Conservation (phyloP, 2,797 vertebrate genomes). For the Betta splendens region DNA sequence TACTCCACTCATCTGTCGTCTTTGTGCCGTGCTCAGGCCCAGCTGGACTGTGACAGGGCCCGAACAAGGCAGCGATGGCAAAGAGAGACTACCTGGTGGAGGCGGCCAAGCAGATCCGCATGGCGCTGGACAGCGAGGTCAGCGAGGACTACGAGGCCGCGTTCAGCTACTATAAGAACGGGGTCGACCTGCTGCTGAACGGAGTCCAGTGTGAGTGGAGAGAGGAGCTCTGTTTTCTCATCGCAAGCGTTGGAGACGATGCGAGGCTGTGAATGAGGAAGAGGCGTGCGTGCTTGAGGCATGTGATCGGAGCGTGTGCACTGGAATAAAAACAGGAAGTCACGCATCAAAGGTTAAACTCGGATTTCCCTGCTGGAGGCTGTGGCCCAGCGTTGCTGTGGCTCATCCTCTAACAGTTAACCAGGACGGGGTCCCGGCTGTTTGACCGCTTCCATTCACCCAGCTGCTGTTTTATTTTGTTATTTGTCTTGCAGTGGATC, state of each 20-base stretch:
- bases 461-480: not conserved
- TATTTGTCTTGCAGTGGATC: constrained; percentile 85
- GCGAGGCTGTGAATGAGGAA: constrained; percentile 6
- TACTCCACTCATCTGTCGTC: no score
- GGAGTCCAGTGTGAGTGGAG: constrained; percentile 88
- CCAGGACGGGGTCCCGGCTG: not conserved
- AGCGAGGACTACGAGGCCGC: constrained; percentile 97
- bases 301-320: constrained; percentile 50
- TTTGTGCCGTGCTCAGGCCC: constrained; percentile 73
- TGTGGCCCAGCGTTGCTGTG: not conserved
- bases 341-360: constrained; percentile 24
- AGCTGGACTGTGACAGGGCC: constrained; percentile 66
- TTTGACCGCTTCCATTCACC: not conserved
- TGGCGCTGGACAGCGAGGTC: constrained; percentile 95
- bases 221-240: not conserved
- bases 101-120: constrained; percentile 94
- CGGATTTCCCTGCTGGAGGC: constrained; percentile 16
- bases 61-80: constrained; percentile 78
- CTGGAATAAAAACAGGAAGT: constrained; percentile 70
- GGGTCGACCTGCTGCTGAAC: constrained; percentile 92
- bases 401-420: constrained; percentile 6
- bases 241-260: not conserved
- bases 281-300: constrained; percentile 22
- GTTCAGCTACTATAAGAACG: constrained; percentile 98
- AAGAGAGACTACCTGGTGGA: constrained; percentile 95